Conservation (phyloP, 2,113 vertebrate species). For the Fulica atra region DNA sequence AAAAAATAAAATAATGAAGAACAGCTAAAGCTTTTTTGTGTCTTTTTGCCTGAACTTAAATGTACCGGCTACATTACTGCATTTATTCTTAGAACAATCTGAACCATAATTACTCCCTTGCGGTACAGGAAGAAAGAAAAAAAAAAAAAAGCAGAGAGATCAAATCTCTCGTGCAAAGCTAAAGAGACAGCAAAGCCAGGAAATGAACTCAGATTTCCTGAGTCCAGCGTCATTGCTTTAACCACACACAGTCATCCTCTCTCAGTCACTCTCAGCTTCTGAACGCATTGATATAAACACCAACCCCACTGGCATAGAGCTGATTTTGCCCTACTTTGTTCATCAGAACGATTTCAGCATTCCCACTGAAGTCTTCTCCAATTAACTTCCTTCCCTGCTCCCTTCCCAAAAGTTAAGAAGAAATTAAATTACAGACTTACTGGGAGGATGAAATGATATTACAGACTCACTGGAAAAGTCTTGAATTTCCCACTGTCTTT, state of each 20-base stretch:
- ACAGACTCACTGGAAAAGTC: not conserved
- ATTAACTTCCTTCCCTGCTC: not conserved
- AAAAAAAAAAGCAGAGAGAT: not conserved
- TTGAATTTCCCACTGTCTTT: not conserved
- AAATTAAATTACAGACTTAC: not conserved
- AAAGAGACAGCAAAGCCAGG: constrained; percentile 11
- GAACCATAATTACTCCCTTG: not conserved
- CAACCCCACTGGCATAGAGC: not conserved
- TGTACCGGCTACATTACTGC: not conserved
- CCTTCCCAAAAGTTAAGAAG: not conserved
- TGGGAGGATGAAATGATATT: not conserved
- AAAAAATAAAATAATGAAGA: not conserved
- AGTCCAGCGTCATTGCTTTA: not conserved
- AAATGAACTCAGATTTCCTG: constrained; percentile 49
- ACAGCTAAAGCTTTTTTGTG: not conserved
- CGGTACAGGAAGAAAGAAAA: not conserved
- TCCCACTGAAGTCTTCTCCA: not conserved
- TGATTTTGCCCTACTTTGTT: not conserved
- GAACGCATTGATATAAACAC: not conserved
- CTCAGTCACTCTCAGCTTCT: not conserved
- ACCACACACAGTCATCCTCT: not conserved
- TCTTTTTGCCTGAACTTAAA: not conserved
- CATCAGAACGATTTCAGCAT: not conserved
- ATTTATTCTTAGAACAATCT: constrained; percentile 27
- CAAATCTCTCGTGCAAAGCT: not conserved